phyloP scores from a whole-genome alignment of 2,888 invertebrate species.

The Dorcus parallelipipedus region DNA sequence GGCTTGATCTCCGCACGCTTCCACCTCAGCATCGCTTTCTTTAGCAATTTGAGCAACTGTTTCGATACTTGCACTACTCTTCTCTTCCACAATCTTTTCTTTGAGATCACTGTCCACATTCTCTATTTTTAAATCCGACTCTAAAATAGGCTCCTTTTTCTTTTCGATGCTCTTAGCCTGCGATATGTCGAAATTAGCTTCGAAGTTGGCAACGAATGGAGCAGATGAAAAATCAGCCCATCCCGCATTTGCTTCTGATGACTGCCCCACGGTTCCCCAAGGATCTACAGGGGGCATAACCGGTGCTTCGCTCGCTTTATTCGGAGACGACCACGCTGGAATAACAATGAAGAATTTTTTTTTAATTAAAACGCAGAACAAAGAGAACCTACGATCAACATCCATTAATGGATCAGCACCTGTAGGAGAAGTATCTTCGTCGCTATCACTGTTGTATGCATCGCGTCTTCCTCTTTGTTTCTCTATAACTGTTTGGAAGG shows the following conservation, averaged over 20 bases:
- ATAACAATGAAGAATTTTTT: neutral
- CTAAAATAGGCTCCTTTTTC: constrained; percentile 16
- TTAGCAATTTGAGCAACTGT: constrained; percentile 21
- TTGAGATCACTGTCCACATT: constrained; percentile 28
- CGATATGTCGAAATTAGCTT: constrained; percentile 31
- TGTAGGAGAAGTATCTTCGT: constrained; percentile 45
- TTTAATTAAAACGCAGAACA: neutral
- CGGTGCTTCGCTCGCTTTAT: constrained; percentile 25
- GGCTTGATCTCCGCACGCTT: constrained; percentile 17
- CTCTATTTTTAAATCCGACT: constrained; percentile 32
- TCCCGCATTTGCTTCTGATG: constrained; percentile 26
- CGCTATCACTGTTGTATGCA: constrained; percentile 52
- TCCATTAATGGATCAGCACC: constrained; percentile 48
- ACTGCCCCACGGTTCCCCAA: constrained; percentile 31
- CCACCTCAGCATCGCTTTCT: constrained; percentile 13
- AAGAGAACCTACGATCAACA: constrained; percentile 49
- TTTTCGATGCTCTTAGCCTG: neutral
- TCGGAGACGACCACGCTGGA: constrained; percentile 44
- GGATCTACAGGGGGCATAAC: constrained; percentile 32
- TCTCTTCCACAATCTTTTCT: constrained; percentile 12
- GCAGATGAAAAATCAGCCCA: constrained; percentile 51
- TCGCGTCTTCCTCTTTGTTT: constrained; percentile 42
- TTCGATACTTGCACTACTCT: constrained; percentile 7
- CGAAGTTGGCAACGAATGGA: constrained; percentile 31
- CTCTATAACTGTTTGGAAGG: constrained; percentile 51